Percentiles rank a stretch among this genome's conserved stretches.
Evolutionary conservation across 2,888 invertebrate species (phyloP).

Genomic region (Geophilus truncorum): DNA sequence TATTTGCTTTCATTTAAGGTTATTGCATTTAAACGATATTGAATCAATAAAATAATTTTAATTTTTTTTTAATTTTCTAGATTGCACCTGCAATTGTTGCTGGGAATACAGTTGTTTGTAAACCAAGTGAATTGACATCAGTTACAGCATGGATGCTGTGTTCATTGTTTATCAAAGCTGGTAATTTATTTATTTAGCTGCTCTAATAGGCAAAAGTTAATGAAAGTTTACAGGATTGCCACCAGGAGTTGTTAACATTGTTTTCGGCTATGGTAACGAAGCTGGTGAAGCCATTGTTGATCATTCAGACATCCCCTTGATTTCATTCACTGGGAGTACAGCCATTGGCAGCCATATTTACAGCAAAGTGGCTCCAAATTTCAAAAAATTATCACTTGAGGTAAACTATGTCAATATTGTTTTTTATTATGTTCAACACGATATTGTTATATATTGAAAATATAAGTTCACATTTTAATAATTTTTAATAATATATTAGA

Average conservation of each 20-base stretch:
- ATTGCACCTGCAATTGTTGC: constrained; percentile 53
- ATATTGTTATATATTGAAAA: constrained; percentile 35
- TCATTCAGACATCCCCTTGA: constrained; percentile 52
- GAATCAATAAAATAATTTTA: neutral
- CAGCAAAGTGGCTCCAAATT: constrained; percentile 45
- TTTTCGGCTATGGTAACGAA: constrained; percentile 53
- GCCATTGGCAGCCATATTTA: constrained; percentile 49
- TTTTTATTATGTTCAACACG: too few species aligned
- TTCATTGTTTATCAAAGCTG: constrained; percentile 51
- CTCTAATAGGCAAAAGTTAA: neutral
- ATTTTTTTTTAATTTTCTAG: constrained; percentile 22
- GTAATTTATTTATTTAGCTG: too few species aligned
- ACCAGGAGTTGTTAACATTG: constrained; percentile 54
- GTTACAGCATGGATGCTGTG: constrained; percentile 54
- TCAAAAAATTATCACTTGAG: constrained; percentile 56
- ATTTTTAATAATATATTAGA: too few species aligned
- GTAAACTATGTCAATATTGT: constrained; percentile 42
- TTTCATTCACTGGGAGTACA: constrained; percentile 57
- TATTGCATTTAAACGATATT: neutral
- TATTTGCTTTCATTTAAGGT: constrained; percentile 56
- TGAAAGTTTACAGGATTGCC: constrained; percentile 50
- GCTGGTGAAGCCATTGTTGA: constrained; percentile 53
- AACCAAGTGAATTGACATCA: constrained; percentile 57
- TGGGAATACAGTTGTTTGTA: constrained; percentile 54
- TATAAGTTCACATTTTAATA: too few species aligned